phyloP scores from a whole-genome alignment of 2,888 invertebrate genomes.

The Pyrgus malvae region DNA sequence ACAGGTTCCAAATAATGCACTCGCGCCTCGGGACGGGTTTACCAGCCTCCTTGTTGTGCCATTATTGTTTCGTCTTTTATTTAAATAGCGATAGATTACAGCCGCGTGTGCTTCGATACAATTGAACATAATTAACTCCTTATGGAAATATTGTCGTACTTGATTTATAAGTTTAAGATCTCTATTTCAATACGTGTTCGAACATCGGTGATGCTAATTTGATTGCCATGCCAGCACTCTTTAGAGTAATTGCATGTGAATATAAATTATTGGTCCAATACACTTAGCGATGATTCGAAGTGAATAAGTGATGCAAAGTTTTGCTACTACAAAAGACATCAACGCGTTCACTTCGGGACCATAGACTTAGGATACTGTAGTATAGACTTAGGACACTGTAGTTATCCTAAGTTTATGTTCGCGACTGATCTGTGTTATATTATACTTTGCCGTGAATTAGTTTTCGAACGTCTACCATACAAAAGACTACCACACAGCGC shows the following conservation, averaged over 20 bases:
- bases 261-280: too few species aligned
- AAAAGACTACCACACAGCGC: too few species aligned
- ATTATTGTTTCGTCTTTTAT: slow-evolving; percentile 78
- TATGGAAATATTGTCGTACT: slow-evolving; percentile 68
- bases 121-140: slow-evolving; percentile 73
- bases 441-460: too few species aligned
- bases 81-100: slow-evolving; percentile 76
- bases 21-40: slow-evolving; percentile 52
- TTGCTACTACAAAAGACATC: slow-evolving; percentile 53
- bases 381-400: too few species aligned
- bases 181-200: slow-evolving; percentile 11
- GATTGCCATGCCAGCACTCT: background rate
- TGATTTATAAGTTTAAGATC: slow-evolving; percentile 48
- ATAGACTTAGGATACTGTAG: too few species aligned
- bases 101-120: slow-evolving; percentile 61
- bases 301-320: too few species aligned
- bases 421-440: too few species aligned
- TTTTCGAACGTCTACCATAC: too few species aligned
- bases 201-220: slow-evolving; percentile 14
- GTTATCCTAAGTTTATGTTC: too few species aligned
- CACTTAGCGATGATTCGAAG: too few species aligned
- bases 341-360: slow-evolving; percentile 38
- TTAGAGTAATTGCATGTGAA: background rate
- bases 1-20: slow-evolving; percentile 71
- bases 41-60: slow-evolving; percentile 65